Evolutionary conservation across 2,113 vertebrate genomes (phyloP).

Genomic region (Eubucco bourcierii): DNA sequence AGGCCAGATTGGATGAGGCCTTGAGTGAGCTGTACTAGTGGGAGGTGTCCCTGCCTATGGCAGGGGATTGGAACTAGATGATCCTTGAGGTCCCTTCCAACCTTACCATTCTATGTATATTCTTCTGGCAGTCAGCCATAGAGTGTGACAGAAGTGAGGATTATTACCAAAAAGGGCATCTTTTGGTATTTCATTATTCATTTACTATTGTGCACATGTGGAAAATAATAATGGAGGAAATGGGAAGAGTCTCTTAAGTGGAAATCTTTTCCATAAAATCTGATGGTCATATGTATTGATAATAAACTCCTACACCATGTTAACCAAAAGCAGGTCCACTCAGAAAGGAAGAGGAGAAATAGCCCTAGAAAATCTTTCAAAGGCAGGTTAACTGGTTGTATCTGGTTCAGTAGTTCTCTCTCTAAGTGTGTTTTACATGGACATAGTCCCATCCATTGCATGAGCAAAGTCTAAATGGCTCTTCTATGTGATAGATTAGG

Average conservation of each 20-base stretch:
- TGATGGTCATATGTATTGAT: neutral
- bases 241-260: neutral
- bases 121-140: neutral
- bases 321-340: neutral
- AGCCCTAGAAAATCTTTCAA: neutral
- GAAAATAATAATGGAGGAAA: neutral
- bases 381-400: neutral
- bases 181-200: neutral
- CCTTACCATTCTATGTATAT: too few relatives aligned
- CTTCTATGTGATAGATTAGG: neutral
- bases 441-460: neutral
- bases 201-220: neutral
- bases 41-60: too few relatives aligned
- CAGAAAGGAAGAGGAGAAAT: neutral
- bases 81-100: too few relatives aligned
- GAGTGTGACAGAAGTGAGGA: neutral
- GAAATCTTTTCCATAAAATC: neutral
- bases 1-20: too few relatives aligned
- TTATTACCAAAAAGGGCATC: neutral
- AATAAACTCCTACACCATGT: neutral
- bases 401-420: neutral
- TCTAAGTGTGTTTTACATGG: neutral
- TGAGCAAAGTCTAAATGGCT: neutral
- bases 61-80: too few relatives aligned
- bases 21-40: too few relatives aligned